phyloP scores from a whole-genome alignment of 1,140 invertebrate species.

The Neodiprion lecontei region DNA sequence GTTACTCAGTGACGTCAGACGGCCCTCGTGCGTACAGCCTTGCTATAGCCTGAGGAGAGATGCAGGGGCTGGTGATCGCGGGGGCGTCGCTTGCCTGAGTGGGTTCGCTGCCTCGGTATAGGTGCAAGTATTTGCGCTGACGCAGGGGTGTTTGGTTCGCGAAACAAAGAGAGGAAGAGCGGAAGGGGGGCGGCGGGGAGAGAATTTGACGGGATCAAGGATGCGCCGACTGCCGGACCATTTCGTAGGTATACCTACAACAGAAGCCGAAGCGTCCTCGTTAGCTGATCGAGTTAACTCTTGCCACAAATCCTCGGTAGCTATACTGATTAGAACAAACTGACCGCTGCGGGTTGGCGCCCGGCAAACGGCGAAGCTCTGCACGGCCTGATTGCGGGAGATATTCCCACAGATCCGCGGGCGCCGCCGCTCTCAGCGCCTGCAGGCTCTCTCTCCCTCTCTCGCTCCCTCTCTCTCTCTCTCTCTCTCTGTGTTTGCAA shows the following conservation, averaged over 20 bases:
- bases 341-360: neutral
- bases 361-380: no score
- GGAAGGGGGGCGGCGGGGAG: neutral
- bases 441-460: no score
- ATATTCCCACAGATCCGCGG: neutral
- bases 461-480: no score
- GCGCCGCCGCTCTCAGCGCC: neutral
- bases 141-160: neutral
- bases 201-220: neutral
- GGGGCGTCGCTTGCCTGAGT: no score
- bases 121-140: neutral
- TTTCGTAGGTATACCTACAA: no score
- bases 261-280: neutral
- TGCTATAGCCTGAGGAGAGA: no score
- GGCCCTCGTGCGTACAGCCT: no score
- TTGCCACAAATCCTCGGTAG: neutral
- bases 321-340: neutral
- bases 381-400: constrained; percentile 1
- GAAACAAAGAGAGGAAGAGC: neutral
- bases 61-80: no score
- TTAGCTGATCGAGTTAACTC: constrained; percentile 7
- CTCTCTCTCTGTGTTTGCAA: neutral
- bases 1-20: neutral
- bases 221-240: no score
- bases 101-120: no score